phyloP scores from a whole-genome alignment of 2,888 invertebrate species.

The Cantharis flavilabris region DNA sequence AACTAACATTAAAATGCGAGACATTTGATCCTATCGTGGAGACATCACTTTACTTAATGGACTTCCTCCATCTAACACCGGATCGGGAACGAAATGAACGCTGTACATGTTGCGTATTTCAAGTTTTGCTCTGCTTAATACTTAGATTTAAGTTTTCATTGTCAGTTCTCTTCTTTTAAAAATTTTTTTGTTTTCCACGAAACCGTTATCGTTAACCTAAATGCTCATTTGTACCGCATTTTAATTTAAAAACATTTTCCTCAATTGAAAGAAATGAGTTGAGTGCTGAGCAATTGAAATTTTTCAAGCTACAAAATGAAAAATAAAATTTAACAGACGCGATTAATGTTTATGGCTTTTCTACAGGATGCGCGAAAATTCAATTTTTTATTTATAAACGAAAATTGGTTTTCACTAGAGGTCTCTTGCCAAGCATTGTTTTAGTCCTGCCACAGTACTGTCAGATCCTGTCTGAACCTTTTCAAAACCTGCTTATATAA shows the following conservation, averaged over 20 bases:
- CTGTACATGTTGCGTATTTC: slow-evolving; percentile 34
- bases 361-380: not conserved
- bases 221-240: slow-evolving; percentile 1
- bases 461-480: too few relatives aligned
- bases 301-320: not conserved
- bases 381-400: too few relatives aligned
- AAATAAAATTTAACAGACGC: not conserved
- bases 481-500: too few relatives aligned
- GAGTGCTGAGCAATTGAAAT: not conserved
- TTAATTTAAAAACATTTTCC: slow-evolving; percentile 7
- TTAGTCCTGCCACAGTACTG: too few relatives aligned
- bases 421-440: too few relatives aligned
- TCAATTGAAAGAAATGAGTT: not conserved
- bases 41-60: slow-evolving; percentile 41
- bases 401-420: too few relatives aligned
- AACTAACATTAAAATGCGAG: slow-evolving; percentile 37
- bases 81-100: slow-evolving; percentile 26
- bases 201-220: not conserved
- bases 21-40: slow-evolving; percentile 38
- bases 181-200: slow-evolving; percentile 2
- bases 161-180: slow-evolving; percentile 6
- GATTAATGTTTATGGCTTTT: not conserved
- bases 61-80: slow-evolving; percentile 35
- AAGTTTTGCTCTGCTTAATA: not conserved
- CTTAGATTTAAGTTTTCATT: slow-evolving; percentile 4